phyloP scores from a whole-genome alignment of 2,113 vertebrate genomes.

The Spea multiplicata region DNA sequence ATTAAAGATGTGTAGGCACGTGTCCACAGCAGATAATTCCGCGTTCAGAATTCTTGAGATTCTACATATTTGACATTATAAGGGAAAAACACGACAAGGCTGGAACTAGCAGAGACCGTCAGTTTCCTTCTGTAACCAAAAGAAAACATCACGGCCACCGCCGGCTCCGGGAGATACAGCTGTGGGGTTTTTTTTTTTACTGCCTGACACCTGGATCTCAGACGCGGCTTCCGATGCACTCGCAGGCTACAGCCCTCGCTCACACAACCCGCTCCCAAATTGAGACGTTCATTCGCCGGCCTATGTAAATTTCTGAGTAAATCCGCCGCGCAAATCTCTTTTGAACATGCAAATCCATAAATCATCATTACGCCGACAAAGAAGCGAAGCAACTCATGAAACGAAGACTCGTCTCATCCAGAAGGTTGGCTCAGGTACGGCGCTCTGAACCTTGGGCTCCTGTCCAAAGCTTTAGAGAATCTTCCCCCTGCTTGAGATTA shows the following conservation, averaged over 20 bases:
- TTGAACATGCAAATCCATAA: constrained; percentile 59
- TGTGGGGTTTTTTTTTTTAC: constrained; percentile 45
- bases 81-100: background rate
- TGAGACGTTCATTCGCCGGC: constrained; percentile 53
- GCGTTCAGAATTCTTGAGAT: too few relatives aligned
- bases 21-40: too few relatives aligned
- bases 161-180: constrained; percentile 53
- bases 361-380: constrained; percentile 61
- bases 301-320: constrained; percentile 55
- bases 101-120: background rate
- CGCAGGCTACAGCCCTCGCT: constrained; percentile 49
- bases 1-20: too few relatives aligned
- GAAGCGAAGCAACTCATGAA: constrained; percentile 58
- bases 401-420: constrained; percentile 58
- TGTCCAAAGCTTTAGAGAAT: constrained; percentile 49
- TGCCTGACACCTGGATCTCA: constrained; percentile 53
- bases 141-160: constrained; percentile 11
- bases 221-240: constrained; percentile 49
- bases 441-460: constrained; percentile 55
- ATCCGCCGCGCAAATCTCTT: constrained; percentile 59
- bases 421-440: constrained; percentile 58
- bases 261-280: constrained; percentile 51
- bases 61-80: too few relatives aligned
- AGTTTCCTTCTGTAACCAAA: constrained; percentile 29
- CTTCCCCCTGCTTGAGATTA: constrained; percentile 43